Evolutionary conservation across 2,888 invertebrate genomes (phyloP).

Genomic region (Odontocerum albicorne): DNA sequence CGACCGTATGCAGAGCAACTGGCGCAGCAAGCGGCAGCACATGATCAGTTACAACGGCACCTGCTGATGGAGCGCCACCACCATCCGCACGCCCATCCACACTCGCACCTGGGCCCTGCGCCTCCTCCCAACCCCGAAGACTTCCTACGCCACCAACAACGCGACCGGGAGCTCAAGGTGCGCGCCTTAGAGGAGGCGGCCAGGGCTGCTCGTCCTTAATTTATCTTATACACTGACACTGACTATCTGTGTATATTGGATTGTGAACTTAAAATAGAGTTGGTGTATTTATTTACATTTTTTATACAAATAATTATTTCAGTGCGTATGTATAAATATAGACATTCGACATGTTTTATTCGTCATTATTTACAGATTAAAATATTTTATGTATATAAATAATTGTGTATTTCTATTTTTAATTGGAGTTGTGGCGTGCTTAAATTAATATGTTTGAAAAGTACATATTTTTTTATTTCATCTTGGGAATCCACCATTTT

Average conservation of each 20-base stretch:
- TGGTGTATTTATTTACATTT: no score
- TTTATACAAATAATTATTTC: no score
- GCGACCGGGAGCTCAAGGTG: slow-evolving; percentile 83
- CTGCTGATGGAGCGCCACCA: slow-evolving; percentile 76
- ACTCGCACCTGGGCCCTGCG: slow-evolving; percentile 64
- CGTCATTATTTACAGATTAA: no score
- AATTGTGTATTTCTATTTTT: no score
- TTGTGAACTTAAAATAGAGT: no score
- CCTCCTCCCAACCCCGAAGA: slow-evolving; percentile 55
- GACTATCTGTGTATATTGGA: neutral
- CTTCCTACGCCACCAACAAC: slow-evolving; percentile 74
- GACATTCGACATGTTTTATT: no score
- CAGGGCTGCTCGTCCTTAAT: slow-evolving; percentile 58
- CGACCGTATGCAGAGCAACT: slow-evolving; percentile 82
- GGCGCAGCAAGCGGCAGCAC: slow-evolving; percentile 77
- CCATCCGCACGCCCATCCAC: slow-evolving; percentile 61
- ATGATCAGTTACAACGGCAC: slow-evolving; percentile 85
- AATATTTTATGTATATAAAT: no score
- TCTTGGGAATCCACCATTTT: no score
- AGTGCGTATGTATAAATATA: no score
- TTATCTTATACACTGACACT: neutral
- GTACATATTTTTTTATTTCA: no score
- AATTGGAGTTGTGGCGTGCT: no score
- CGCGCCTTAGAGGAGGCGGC: slow-evolving; percentile 85
- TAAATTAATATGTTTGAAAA: no score